Base-by-base conservation (phyloP, 2,888 invertebrate genomes). In the Morpho deidamia region DNA sequence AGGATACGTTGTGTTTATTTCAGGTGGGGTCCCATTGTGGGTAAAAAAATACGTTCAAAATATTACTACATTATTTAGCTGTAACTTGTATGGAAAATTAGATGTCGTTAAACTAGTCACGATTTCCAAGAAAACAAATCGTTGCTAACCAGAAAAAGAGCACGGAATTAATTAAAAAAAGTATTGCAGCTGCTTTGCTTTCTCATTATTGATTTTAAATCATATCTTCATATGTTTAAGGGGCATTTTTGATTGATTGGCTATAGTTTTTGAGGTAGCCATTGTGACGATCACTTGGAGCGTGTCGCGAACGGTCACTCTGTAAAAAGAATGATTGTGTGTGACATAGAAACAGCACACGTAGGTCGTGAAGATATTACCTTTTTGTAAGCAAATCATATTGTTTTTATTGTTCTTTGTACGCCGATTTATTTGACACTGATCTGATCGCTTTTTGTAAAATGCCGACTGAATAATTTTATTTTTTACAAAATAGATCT, bases 1-100 rank as follows among this genome's bases (percentile, higher is more conserved):
- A 67, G 67, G 74, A 81, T 81, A 70, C 78, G 81, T 83, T 82
- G 74, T 83, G 83, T 86, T 84, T 84, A 78, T 74, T 79, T 76
- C 71, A 72, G 74, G 53, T 35, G 49, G 37, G 51, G 51, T 51
- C 44, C 32, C 9, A 39, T 40, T 49, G 44, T 43, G 51, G 23
- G 48, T 51, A 47, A 38, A 34, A 43, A 34, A 45, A 53, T 64
- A 60, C 60, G 56, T 60, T 54, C 50, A 46, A 46, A 46, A 32
- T 46, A 46, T 11, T n/a, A 39, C 32, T 11, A 32, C n/a, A 39
- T 38, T 11, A 46, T 46, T 32, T 46, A 11, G 46, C 38, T 9
- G 39, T 38, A 46, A 11, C 38, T 39, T 7, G 47, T 34, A 40
- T 11, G 65, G 52, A 60, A 64, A 67, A 69, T 64, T 62, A 66